phyloP scores from a whole-genome alignment of 35 echinoderm and acorn worm species.

The Stichopus chloronotus region DNA sequence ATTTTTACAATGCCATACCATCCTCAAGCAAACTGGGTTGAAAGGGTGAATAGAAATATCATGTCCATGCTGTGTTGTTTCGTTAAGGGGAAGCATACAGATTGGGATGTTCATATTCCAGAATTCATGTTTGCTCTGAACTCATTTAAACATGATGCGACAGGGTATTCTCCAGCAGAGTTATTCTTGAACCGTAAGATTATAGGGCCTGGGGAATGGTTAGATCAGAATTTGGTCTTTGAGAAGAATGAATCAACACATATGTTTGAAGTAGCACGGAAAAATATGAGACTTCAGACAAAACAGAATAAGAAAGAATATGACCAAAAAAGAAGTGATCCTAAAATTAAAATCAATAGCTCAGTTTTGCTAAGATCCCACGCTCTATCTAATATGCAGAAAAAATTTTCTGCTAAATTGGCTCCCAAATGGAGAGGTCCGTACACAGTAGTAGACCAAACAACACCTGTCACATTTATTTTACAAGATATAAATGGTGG shows the following conservation, averaged over 20 bases:
- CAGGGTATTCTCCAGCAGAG: constrained; percentile 23
- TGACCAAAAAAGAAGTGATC: background rate
- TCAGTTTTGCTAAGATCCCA: constrained; percentile 27
- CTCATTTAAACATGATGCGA: constrained; percentile 26
- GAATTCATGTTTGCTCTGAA: constrained; percentile 56
- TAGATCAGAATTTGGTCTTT: too few relatives aligned
- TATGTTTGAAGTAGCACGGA: too few relatives aligned
- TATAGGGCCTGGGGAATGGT: constrained; percentile 12
- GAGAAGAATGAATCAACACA: too few relatives aligned
- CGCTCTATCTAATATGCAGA: constrained; percentile 5
- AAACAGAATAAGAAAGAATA: background rate
- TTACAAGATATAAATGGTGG: too few relatives aligned
- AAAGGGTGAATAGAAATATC: too few relatives aligned
- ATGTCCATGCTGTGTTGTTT: too few relatives aligned
- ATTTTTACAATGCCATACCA: too few relatives aligned
- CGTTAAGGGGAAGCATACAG: background rate
- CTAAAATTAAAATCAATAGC: background rate
- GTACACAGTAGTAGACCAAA: background rate
- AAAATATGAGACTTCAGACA: background rate
- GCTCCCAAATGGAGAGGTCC: constrained; percentile 40
- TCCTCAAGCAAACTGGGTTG: too few relatives aligned
- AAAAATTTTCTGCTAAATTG: too few relatives aligned
- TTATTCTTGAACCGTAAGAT: background rate
- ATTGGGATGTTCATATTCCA: constrained; percentile 24
- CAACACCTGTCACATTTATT: background rate